Percentiles rank a stretch among this genome's conserved stretches.
Conservation (phyloP, 2,888 invertebrate species). For the Drosophila algonquin region DNA sequence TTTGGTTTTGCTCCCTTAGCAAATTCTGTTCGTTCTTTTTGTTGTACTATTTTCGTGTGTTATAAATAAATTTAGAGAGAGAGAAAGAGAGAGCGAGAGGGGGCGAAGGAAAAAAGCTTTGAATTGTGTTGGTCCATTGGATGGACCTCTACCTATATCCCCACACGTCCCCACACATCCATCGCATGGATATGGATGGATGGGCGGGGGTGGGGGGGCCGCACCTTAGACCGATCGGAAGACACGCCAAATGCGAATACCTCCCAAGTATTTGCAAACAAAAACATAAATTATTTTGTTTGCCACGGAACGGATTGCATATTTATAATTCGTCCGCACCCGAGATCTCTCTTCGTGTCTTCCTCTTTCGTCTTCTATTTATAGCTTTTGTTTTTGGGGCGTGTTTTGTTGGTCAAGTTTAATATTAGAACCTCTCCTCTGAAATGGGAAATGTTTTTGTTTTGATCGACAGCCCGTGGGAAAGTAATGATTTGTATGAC, state of each 20-base stretch:
- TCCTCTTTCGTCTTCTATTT: slow-evolving; percentile 23
- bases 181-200: slow-evolving; percentile 26
- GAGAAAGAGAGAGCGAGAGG: neutral
- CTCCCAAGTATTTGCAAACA: slow-evolving; percentile 78
- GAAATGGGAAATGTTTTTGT: neutral
- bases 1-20: slow-evolving; percentile 62
- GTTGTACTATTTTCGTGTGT: slow-evolving; percentile 45
- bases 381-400: slow-evolving; percentile 31
- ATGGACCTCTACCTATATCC: neutral
- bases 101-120: slow-evolving; percentile 31
- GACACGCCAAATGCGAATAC: slow-evolving; percentile 64
- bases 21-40: slow-evolving; percentile 8
- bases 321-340: slow-evolving; percentile 60
- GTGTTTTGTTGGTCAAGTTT: slow-evolving; percentile 45
- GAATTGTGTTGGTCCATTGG: neutral
- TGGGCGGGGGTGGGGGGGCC: slow-evolving; percentile 25
- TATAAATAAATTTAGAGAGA: slow-evolving; percentile 64
- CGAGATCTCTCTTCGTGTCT: slow-evolving; percentile 21
- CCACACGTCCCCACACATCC: slow-evolving; percentile 32
- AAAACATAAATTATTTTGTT: slow-evolving; percentile 73
- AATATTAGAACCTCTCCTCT: slow-evolving; percentile 24
- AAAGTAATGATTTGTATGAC: neutral
- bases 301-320: slow-evolving; percentile 46
- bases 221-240: slow-evolving; percentile 54
- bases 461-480: neutral